These are phyloP conservation scores for Chrysomallon squamiferum DNA, from an alignment of 1,140 invertebrate genomes.

Conservation along the genomic window DNA sequence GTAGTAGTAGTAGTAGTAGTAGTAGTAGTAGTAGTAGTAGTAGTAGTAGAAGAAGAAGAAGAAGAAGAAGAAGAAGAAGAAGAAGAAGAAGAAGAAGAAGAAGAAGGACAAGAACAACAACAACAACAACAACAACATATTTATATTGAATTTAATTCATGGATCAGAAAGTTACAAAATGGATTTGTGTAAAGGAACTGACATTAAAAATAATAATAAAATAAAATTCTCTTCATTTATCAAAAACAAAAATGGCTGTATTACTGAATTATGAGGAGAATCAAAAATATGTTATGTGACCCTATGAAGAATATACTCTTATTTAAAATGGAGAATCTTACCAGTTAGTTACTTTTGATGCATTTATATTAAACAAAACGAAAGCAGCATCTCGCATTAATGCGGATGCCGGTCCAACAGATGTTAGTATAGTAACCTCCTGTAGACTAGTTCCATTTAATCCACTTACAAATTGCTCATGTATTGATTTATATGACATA, in stretches of 20 bases:
- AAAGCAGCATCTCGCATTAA: conserved; percentile 16
- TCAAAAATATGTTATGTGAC: too few relatives aligned
- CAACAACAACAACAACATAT: too few relatives aligned
- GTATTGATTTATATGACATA: conserved; percentile 42
- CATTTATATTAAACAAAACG: conserved; percentile 5
- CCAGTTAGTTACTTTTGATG: too few relatives aligned
- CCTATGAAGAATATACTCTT: too few relatives aligned
- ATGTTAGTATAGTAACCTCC: conserved; percentile 26
- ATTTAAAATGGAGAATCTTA: too few relatives aligned
- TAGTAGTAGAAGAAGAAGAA: conserved; percentile 6
- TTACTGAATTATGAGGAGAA: too few relatives aligned
- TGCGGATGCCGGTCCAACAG: conserved; percentile 7
- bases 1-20: conserved; percentile 9
- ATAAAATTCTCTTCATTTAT: too few relatives aligned
- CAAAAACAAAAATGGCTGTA: too few relatives aligned
- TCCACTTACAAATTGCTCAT: conserved; percentile 51
- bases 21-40: conserved; percentile 3
- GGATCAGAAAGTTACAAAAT: not conserved
- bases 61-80: not conserved
- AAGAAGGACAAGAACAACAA: too few relatives aligned
- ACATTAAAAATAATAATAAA: not conserved
- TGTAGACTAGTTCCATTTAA: conserved; percentile 32
- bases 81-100: not conserved
- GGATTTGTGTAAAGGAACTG: not conserved
- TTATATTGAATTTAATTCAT: not conserved